Evolutionary conservation across 2,888 invertebrate genomes (phyloP).

Genomic region (Cybosia mesomella): DNA sequence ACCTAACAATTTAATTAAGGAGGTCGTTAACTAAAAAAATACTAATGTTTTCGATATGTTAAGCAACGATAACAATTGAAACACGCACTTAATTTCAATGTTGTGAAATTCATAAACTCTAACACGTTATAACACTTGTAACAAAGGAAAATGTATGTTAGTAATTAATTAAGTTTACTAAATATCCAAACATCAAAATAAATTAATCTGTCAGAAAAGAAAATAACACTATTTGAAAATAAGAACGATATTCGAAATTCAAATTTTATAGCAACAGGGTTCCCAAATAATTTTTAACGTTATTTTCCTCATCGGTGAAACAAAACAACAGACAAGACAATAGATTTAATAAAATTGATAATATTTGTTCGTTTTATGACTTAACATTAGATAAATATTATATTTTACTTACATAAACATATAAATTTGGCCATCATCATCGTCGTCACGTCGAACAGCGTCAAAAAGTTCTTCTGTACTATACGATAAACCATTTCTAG

Average conservation of each 20-base stretch:
- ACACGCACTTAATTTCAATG: constrained; percentile 43
- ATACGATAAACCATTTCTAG: constrained; percentile 66
- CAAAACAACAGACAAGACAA: constrained; percentile 31
- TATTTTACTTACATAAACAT: constrained; percentile 77
- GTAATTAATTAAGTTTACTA: constrained; percentile 29
- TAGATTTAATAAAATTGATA: constrained; percentile 7
- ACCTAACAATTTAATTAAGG: constrained; percentile 7
- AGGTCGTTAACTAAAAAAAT: constrained; percentile 22
- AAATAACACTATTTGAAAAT: not conserved
- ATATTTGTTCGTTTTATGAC: not conserved
- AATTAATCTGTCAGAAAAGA: constrained; percentile 6
- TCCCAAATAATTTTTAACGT: not conserved
- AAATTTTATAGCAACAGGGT: constrained; percentile 10
- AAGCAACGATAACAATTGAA: constrained; percentile 33
- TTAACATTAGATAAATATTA: constrained; percentile 22
- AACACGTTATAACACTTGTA: constrained; percentile 29
- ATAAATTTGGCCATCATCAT: constrained; percentile 67
- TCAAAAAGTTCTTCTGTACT: constrained; percentile 64
- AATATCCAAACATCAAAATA: constrained; percentile 27
- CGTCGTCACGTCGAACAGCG: constrained; percentile 61
- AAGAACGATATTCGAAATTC: not conserved
- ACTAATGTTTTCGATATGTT: constrained; percentile 23
- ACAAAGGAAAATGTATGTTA: constrained; percentile 40
- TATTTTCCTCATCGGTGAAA: constrained; percentile 12
- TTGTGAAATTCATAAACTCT: constrained; percentile 35